A percentile compares a stretch with the other conserved stretches of the same genome.
Conservation (phyloP, 2,888 invertebrate genomes). For the Sarcophaga carnaria region DNA sequence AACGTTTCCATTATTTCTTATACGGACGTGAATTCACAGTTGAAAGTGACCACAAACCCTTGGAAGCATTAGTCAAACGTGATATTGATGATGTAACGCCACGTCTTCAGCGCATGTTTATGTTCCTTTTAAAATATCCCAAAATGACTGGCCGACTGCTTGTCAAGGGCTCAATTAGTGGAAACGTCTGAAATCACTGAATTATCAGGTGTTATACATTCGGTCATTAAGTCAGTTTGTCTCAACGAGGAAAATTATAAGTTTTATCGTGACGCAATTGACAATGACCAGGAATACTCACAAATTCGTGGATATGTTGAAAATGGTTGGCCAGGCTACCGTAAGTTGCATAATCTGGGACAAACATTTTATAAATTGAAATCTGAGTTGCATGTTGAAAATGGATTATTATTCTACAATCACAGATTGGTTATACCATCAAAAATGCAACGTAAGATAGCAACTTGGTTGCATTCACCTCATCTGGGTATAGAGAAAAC, state of each 20-base stretch:
- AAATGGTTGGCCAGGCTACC: background rate
- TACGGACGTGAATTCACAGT: background rate
- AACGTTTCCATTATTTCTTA: background rate
- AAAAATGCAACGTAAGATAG: slow-evolving; percentile 65
- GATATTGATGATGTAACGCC: too few species aligned
- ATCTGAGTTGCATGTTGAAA: slow-evolving; percentile 14
- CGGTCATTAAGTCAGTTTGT: slow-evolving; percentile 42
- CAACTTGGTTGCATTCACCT: slow-evolving; percentile 73
- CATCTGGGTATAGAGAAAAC: slow-evolving; percentile 76
- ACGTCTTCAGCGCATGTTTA: too few species aligned
- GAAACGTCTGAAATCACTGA: slow-evolving; percentile 36
- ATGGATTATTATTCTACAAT: slow-evolving; percentile 18
- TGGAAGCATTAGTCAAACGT: too few species aligned
- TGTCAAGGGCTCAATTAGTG: slow-evolving; percentile 65
- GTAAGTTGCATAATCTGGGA: slow-evolving; percentile 41
- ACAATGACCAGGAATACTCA: background rate
- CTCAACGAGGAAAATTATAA: slow-evolving; percentile 60
- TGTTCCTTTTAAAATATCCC: too few species aligned
- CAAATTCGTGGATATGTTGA: background rate
- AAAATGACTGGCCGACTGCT: slow-evolving; percentile 67
- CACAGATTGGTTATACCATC: slow-evolving; percentile 56
- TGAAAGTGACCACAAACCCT: background rate
- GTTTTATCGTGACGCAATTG: background rate
- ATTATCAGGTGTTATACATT: slow-evolving; percentile 32
- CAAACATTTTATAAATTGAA: slow-evolving; percentile 41